Percentiles rank a stretch among this genome's conserved stretches.
These are phyloP conservation scores for Gymnogyps californianus DNA, from an alignment of 2,113 vertebrate species.

Conservation along the genomic window DNA sequence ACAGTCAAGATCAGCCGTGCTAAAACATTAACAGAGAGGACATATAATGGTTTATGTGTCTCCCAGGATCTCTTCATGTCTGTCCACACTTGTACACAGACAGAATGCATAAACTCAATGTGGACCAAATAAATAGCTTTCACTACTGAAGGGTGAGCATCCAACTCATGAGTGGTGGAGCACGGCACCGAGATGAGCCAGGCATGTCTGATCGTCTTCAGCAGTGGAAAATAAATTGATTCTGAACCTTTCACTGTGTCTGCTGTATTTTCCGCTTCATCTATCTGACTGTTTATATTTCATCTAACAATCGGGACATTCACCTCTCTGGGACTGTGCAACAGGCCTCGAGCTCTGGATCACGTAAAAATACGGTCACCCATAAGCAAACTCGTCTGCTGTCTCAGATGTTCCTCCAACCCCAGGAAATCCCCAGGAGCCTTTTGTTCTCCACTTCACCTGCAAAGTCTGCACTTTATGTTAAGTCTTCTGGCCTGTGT, in stretches of 20 bases:
- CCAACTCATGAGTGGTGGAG: not conserved
- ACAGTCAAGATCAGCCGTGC: not conserved
- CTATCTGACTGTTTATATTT: not conserved
- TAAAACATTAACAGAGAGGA: not conserved
- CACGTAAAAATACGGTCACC: not conserved
- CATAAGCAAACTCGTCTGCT: accelerated
- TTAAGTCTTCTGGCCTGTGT: not conserved
- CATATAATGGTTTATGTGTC: not conserved
- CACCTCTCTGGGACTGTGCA: not conserved
- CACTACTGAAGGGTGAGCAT: not conserved
- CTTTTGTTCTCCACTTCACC: not conserved
- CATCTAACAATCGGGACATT: accelerated
- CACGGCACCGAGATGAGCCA: not conserved
- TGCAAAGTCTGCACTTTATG: not conserved
- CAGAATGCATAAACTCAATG: not conserved
- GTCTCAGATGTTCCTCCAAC: not conserved
- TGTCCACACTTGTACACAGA: not conserved
- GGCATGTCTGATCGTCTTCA: not conserved
- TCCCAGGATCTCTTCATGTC: not conserved
- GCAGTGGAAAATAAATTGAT: not conserved
- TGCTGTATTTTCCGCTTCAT: not conserved
- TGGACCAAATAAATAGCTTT: not conserved
- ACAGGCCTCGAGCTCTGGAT: not conserved
- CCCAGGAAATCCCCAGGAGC: not conserved
- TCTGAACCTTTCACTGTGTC: not conserved